Percentiles rank a stretch among this genome's conserved stretches.
These are phyloP conservation scores for Beroe ovata DNA, from an alignment of 37 sponge, comb jelly and placozoan species.

Conservation along the genomic window DNA sequence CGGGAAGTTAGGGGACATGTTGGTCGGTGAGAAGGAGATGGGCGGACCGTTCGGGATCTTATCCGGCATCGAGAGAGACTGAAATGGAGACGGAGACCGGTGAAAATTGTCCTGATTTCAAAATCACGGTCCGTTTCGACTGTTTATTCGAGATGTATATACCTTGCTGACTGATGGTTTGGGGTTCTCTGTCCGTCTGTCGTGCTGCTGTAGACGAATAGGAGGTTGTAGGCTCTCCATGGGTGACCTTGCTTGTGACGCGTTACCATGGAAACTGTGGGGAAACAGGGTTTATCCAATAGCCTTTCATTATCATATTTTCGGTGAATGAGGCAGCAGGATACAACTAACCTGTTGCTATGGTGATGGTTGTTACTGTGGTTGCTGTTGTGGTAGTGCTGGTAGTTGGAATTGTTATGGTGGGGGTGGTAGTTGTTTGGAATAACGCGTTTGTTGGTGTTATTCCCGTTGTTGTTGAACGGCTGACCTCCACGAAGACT, in stretches of 20 bases:
- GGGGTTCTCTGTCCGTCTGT: not conserved
- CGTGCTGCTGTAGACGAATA: conserved; percentile 32
- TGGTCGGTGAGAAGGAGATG: conserved; percentile 16
- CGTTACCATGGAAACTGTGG: not conserved
- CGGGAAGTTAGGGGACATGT: conserved; percentile 2
- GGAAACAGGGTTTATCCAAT: too few species aligned
- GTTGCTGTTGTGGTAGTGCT: conserved; percentile 6
- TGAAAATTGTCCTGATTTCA: too few species aligned
- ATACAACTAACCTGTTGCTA: conserved; percentile 6
- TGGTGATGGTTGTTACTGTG: conserved; percentile 27
- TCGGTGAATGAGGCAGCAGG: too few species aligned
- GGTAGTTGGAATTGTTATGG: conserved; percentile 9
- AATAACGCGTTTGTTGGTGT: conserved; percentile 5
- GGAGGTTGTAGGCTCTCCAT: conserved; percentile 11
- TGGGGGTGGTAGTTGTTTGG: conserved; percentile 23
- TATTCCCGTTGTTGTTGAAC: not conserved
- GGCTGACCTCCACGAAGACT: not conserved
- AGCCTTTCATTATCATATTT: too few species aligned
- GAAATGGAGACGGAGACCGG: too few species aligned
- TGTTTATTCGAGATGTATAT: too few species aligned
- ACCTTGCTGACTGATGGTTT: not conserved
- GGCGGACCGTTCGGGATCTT: conserved; percentile 23
- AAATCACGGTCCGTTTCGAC: too few species aligned
- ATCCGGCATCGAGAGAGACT: not conserved
- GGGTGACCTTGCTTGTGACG: not conserved